phyloP scores from a whole-genome alignment of 2,113 vertebrate species.

The Mohoua ochrocephala region DNA sequence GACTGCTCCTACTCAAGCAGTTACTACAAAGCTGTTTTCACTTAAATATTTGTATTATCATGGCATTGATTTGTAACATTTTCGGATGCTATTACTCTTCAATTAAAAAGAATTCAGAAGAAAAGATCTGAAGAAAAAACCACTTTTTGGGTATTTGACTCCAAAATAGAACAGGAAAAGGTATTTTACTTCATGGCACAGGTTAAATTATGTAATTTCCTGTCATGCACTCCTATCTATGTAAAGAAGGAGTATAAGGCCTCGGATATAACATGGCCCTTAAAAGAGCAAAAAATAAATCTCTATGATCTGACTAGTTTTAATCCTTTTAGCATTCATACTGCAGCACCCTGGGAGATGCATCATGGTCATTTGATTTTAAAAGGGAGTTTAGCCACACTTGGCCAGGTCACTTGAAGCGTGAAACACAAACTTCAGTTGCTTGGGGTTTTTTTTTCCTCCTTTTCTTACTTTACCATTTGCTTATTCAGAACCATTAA shows the following conservation, averaged over 20 bases:
- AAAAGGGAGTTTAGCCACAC: constrained; percentile 44
- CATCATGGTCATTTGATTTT: constrained; percentile 36
- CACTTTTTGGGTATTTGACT: not conserved
- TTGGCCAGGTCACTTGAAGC: not conserved
- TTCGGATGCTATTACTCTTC: not conserved
- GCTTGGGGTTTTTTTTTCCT: not conserved
- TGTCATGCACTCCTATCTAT: not conserved
- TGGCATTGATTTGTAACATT: not conserved
- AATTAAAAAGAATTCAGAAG: not conserved
- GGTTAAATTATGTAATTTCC: constrained; percentile 25
- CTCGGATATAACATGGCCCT: not conserved
- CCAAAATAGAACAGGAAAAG: not conserved
- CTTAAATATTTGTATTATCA: not conserved
- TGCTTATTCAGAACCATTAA: constrained; percentile 21
- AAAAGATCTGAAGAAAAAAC: not conserved
- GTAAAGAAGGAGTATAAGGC: not conserved
- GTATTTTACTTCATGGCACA: not conserved
- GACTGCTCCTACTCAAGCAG: not conserved
- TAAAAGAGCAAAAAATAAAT: constrained; percentile 28
- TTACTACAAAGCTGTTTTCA: not conserved
- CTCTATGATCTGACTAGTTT: not conserved
- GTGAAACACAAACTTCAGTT: constrained; percentile 26
- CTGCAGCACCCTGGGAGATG: constrained; percentile 49
- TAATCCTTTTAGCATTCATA: constrained; percentile 66
- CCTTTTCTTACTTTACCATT: constrained; percentile 44